phyloP scores from a whole-genome alignment of 2,113 vertebrate species.

The Ictalurus furcatus region DNA sequence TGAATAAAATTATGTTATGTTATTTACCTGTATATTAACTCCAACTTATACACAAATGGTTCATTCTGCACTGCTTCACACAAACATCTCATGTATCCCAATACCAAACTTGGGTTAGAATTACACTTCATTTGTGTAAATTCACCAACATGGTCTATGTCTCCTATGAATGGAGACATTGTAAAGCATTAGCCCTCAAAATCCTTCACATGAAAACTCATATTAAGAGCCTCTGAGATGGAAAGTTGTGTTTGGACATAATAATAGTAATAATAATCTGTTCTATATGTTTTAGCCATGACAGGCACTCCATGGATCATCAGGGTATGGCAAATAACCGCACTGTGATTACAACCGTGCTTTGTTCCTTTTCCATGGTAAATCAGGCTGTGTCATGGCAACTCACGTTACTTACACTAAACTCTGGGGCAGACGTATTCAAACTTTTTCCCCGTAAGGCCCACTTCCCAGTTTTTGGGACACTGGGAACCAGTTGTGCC shows the following conservation, averaged over 20 bases:
- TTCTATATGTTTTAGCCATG: not conserved
- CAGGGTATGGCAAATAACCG: slow-evolving; percentile 56
- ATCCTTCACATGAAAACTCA: slow-evolving; percentile 62
- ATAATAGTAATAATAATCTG: not conserved
- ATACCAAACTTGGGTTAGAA: slow-evolving; percentile 1
- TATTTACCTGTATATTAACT: slow-evolving; percentile 48
- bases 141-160: slow-evolving; percentile 59
- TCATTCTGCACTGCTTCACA: slow-evolving; percentile 60
- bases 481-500: not conserved
- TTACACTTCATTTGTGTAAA: slow-evolving; percentile 26
- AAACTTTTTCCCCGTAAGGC: not conserved
- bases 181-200: slow-evolving; percentile 60
- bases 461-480: not conserved
- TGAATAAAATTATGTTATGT: not conserved
- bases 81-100: slow-evolving; percentile 63
- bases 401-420: slow-evolving; percentile 26
- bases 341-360: slow-evolving; percentile 48
- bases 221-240: slow-evolving; percentile 63
- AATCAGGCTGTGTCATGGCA: slow-evolving; percentile 52
- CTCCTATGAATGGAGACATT: slow-evolving; percentile 69
- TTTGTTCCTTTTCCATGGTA: slow-evolving; percentile 55
- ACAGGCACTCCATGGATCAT: slow-evolving; percentile 32
- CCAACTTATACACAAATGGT: slow-evolving; percentile 54
- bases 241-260: slow-evolving; percentile 16
- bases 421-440: not conserved